Base-by-base conservation (phyloP, 2,797 vertebrate genomes). In the Bufotes viridis region DNA sequence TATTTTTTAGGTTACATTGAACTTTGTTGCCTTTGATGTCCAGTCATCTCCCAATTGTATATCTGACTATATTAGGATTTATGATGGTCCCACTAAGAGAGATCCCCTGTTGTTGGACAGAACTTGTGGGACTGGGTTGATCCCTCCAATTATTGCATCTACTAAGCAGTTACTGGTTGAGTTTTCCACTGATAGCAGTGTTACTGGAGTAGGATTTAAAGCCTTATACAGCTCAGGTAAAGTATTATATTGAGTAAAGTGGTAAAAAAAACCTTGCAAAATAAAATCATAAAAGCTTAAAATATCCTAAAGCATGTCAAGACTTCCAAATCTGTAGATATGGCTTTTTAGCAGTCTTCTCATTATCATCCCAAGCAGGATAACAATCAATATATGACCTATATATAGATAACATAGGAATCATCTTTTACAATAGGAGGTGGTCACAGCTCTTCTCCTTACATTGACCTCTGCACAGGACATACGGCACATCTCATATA, bases 11-110 rank as follows among this genome's bases (percentile, higher is more conserved):
- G 90, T 93, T 78, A 92, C 92, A 70, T 86, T 94, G 86, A 91
- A 91, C 63, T 93, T 94, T 90, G 88, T 91, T 14, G 61, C 87
- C 78, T 91, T 94, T 91, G 92, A 93, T 91, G 88, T 94, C 49
- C 92, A 93, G 1, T 8, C 0, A 0, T 92, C 92, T n/a, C n/a
- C 90, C 67, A 82, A 61, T 58, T 94, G 94, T 89, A 84, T 88
- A 42, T 93, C 92, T 81, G 93, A 94, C 87, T 94, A 93, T 11
- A 74, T 94, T 81, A 92, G 90, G 89, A 88, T 94, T 86, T 94
- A 94, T 86, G 91, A 93, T 0, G 93, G 93, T 26, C 92, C 90
- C 88, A 92, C 88, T 88, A 93, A 90, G 88, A 92, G 85, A 65
- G 92, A 91, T 22, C 90, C 78, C 26, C 76, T 93, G 26, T 84